Evolutionary conservation across 2,113 vertebrate species (phyloP).

Genomic region (Ploceus nigricollis): DNA sequence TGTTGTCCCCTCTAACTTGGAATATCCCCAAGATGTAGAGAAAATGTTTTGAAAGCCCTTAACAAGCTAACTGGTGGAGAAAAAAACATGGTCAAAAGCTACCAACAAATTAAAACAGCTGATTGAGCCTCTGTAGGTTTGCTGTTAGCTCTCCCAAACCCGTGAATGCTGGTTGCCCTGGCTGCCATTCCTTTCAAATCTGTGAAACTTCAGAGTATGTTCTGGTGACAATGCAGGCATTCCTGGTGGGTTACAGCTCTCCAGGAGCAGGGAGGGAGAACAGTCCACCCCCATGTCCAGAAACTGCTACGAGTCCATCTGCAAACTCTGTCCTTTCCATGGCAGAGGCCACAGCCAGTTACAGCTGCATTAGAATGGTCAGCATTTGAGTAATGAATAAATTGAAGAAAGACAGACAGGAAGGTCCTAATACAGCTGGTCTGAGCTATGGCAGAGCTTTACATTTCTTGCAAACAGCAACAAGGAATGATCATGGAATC

Average conservation of each 20-base stretch:
- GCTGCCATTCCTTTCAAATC: not conserved
- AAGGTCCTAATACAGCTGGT: not conserved
- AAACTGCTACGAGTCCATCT: not conserved
- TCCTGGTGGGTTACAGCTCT: not conserved
- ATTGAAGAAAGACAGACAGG: not conserved
- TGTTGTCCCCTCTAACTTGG: not conserved
- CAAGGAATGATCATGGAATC: not conserved
- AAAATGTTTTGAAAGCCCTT: not conserved
- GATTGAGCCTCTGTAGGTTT: not conserved
- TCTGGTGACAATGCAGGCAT: not conserved
- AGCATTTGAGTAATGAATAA: not conserved
- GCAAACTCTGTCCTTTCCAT: not conserved
- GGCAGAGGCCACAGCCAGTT: not conserved
- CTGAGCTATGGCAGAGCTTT: not conserved
- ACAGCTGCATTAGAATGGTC: not conserved
- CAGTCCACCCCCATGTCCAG: not conserved
- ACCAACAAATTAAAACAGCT: not conserved
- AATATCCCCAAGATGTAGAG: not conserved
- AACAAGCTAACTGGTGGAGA: not conserved
- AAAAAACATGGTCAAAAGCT: not conserved
- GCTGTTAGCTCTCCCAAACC: not conserved
- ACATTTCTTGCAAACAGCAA: not conserved
- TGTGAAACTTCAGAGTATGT: not conserved
- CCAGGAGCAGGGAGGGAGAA: not conserved
- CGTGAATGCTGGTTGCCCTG: not conserved